Base-by-base conservation (phyloP, 2,888 invertebrate species). In the Luperina testacea region DNA sequence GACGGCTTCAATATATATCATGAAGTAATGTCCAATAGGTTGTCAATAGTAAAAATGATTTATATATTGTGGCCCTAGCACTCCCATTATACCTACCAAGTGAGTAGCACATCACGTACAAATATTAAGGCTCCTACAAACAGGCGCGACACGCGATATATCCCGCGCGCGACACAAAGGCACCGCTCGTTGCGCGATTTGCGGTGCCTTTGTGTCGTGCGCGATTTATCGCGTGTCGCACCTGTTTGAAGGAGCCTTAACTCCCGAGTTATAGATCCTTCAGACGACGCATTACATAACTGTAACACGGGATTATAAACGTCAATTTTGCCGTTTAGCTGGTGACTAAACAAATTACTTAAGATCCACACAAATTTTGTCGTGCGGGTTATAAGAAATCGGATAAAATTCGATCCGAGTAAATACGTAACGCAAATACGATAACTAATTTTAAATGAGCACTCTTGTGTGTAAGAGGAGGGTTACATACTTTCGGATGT, bases 11-110 rank as follows among this genome's bases (percentile, higher is more conserved):
- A 75, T 76, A 32, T 65, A 82, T 61, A 27, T 70, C 59, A 27
- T 15, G 32, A 82, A 15, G 9, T 42, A 53, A 75, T 82, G 32
- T 59, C 32, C 2, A 32, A 51, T 63, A 70, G 27, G 64, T 75
- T n/a, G 6, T 48, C 38, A 63, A 51, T 74, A 63, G 15, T 59
- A 70, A 70, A 80, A 65, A 15, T 59, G n/a, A 65, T 80, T 59
- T 17, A 69, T 73, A 51, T 61, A 8, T 17, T 20, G 11, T 45
- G 20, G 48, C 8, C 15, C 15, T 0, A 24, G 38, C 64, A 63
- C 17, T 20, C 13, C 32, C 11, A 32, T 32, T 8, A 32, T 20
- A 63, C 24, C n/a, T 59, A 3, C 2, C 20, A 64, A 38, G 11
- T 38, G 38, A 32, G 64, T 20, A 38, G 11, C 64, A 64, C 11